Percentiles rank a stretch among this genome's conserved stretches.
Conservation (phyloP, 2,113 vertebrate genomes). For the Ciconia stormi region DNA sequence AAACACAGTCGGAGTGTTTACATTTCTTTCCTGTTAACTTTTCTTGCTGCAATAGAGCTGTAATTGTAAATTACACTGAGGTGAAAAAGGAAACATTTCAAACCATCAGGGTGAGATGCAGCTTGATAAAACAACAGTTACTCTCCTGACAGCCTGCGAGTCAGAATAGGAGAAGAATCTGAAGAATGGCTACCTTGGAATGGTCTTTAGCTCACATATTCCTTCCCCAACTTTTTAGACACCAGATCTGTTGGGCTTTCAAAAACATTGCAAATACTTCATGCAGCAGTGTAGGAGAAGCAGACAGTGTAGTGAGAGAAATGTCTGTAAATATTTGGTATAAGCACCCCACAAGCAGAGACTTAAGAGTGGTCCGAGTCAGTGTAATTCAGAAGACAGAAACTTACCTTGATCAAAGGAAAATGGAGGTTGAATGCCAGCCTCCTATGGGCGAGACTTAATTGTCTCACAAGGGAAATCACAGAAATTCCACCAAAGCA, state of each 20-base stretch:
- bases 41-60: constrained; percentile 11
- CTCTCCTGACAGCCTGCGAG: fast-evolving
- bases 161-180: not conserved
- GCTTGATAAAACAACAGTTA: constrained; percentile 6
- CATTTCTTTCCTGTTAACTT: constrained; percentile 58
- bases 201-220: not conserved
- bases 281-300: not conserved
- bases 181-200: not conserved
- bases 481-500: not conserved
- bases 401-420: not conserved
- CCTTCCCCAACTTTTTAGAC: not conserved
- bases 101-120: not conserved
- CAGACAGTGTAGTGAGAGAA: not conserved
- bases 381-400: not conserved
- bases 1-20: constrained; percentile 22
- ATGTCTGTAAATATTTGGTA: not conserved
- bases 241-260: not conserved
- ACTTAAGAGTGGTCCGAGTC: not conserved
- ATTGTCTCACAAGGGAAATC: not conserved
- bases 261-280: not conserved
- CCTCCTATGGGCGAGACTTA: not conserved
- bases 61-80: not conserved
- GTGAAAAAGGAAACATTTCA: constrained; percentile 40
- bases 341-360: not conserved
- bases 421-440: not conserved